These are phyloP conservation scores for Chymomyza amoena DNA, from an alignment of 2,888 invertebrate species.

Conservation along the genomic window DNA sequence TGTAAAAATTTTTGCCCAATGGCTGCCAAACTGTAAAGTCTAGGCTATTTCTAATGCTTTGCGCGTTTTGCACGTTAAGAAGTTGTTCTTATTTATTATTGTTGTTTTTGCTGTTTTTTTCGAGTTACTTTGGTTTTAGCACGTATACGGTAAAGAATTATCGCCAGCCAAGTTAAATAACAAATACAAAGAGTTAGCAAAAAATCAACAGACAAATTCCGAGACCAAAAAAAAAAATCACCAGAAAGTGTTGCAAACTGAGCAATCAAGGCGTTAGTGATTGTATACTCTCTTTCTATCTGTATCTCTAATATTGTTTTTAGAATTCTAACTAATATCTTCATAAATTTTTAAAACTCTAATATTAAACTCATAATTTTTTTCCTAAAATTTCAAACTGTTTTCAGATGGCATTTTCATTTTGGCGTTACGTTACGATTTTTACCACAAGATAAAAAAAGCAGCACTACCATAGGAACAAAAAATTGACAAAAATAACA, in stretches of 20 bases:
- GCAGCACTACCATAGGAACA: too few relatives aligned
- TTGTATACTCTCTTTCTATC: neutral
- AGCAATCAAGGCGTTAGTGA: neutral
- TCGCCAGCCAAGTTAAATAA: conserved; percentile 31
- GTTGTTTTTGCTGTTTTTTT: conserved; percentile 26
- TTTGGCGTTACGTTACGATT: too few relatives aligned
- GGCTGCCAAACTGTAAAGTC: conserved; percentile 18
- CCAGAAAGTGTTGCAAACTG: neutral
- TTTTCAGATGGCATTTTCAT: too few relatives aligned
- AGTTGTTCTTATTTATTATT: conserved; percentile 8
- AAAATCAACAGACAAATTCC: conserved; percentile 24
- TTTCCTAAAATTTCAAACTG: too few relatives aligned
- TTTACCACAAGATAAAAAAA: too few relatives aligned
- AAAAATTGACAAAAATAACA: too few relatives aligned
- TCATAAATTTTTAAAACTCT: too few relatives aligned
- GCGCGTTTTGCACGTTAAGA: conserved; percentile 42
- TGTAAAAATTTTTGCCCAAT: conserved; percentile 34
- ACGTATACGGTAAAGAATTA: conserved; percentile 42
- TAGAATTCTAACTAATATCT: too few relatives aligned
- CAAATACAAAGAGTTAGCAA: conserved; percentile 32
- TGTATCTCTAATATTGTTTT: too few relatives aligned
- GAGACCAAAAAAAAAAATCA: conserved; percentile 19
- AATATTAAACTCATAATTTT: too few relatives aligned
- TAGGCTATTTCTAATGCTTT: conserved; percentile 39
- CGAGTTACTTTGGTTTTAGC: conserved; percentile 39